Conservation (phyloP, 2,113 vertebrate species). For the Hippotragus niger region DNA sequence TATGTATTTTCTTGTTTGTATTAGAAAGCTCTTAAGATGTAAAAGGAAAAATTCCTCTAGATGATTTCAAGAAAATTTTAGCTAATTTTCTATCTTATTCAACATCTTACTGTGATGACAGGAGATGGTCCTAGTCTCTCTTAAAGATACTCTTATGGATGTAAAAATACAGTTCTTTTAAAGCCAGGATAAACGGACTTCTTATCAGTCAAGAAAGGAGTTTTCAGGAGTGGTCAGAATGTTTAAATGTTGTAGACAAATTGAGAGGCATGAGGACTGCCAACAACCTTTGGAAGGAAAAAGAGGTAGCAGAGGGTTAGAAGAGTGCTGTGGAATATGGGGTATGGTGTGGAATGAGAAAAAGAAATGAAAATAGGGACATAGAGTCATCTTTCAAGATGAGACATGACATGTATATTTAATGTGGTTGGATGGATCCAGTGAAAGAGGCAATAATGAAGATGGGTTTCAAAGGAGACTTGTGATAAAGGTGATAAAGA, state of each 20-base stretch:
- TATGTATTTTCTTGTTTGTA: neutral
- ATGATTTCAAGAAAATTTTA: neutral
- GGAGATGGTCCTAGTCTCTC: neutral
- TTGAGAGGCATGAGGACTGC: neutral
- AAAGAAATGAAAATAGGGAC: neutral
- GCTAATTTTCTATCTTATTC: neutral
- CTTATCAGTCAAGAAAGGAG: neutral
- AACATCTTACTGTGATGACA: neutral
- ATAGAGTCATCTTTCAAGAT: neutral
- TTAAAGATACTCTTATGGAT: neutral
- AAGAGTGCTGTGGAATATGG: neutral
- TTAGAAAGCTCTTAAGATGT: neutral
- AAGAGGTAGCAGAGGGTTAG: neutral
- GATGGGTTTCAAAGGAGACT: neutral
- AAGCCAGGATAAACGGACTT: neutral
- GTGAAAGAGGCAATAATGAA: neutral
- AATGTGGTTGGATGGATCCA: neutral
- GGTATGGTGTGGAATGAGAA: neutral
- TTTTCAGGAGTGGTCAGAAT: neutral
- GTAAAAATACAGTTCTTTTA: neutral
- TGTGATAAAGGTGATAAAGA: neutral
- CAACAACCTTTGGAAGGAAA: neutral
- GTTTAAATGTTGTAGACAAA: neutral
- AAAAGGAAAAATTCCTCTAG: neutral
- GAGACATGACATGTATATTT: neutral